Conservation (phyloP, 2,888 invertebrate genomes). For the Polydesmus complanatus region DNA sequence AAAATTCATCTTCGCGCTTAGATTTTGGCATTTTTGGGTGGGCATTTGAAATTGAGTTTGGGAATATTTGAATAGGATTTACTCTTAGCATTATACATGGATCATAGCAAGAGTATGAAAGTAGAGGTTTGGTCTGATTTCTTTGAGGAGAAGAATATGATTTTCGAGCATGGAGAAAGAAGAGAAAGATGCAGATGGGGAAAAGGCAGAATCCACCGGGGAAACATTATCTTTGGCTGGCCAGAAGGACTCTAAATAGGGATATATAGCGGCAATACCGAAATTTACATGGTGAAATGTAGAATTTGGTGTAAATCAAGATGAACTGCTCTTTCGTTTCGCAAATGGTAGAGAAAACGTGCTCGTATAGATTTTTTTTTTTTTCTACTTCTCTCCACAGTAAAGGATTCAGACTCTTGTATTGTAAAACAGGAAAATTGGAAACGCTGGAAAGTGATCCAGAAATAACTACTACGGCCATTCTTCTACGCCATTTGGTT, state of each 20-base stretch:
- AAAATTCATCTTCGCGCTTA: too few relatives aligned
- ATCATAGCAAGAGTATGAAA: too few relatives aligned
- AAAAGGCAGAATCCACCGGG: not conserved
- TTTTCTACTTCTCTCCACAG: not conserved
- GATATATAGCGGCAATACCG: not conserved
- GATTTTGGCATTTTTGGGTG: too few relatives aligned
- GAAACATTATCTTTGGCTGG: not conserved
- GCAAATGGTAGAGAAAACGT: too few relatives aligned
- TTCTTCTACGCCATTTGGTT: not conserved
- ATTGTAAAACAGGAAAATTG: not conserved
- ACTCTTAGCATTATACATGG: too few relatives aligned
- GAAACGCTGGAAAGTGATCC: not conserved
- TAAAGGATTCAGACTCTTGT: not conserved
- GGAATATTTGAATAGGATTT: too few relatives aligned
- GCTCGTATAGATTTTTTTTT: not conserved
- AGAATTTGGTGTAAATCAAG: not conserved
- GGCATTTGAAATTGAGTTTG: too few relatives aligned
- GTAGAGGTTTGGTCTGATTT: too few relatives aligned
- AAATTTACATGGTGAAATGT: not conserved
- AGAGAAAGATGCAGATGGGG: not conserved
- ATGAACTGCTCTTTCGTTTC: not conserved
- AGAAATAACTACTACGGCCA: not conserved
- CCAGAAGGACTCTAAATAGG: not conserved
- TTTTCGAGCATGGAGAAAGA: not conserved
- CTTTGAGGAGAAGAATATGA: not conserved